Conservation (phyloP, 37 sponge, comb jelly and placozoan genomes). For the Mnemiopsis leidyi region DNA sequence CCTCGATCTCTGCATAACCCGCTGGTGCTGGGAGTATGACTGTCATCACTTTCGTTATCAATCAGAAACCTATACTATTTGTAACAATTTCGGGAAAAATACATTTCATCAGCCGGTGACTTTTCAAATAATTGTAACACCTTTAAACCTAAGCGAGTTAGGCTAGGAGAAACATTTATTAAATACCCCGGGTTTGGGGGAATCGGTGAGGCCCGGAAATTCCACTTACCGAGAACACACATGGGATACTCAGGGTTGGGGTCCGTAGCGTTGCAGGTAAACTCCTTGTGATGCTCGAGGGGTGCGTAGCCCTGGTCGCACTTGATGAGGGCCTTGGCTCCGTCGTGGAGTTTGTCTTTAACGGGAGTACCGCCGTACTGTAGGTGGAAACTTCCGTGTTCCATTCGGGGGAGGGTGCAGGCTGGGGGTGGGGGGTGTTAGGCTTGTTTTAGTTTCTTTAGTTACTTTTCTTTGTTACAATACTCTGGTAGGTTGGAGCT, state of each 20-base stretch:
- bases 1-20: not conserved
- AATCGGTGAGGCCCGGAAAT: not conserved
- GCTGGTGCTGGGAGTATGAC: not conserved
- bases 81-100: too few species aligned
- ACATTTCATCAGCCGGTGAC: too few species aligned
- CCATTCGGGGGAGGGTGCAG: not conserved
- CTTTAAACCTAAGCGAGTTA: too few species aligned
- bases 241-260: constrained; percentile 20
- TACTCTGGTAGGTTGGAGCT: too few species aligned
- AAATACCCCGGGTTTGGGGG: too few species aligned
- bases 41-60: too few species aligned
- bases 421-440: not conserved
- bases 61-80: too few species aligned
- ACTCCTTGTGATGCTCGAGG: not conserved
- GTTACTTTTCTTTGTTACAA: too few species aligned
- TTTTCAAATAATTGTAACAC: too few species aligned
- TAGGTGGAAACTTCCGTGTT: not conserved
- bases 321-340: not conserved
- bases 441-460: not conserved
- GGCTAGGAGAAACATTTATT: too few species aligned
- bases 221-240: not conserved
- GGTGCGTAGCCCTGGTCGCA: constrained; percentile 30
- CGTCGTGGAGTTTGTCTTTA: not conserved
- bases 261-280: constrained; percentile 43
- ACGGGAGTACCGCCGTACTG: not conserved